Conservation (phyloP, 2,113 vertebrate species). For the Peromyscus leucopus region DNA sequence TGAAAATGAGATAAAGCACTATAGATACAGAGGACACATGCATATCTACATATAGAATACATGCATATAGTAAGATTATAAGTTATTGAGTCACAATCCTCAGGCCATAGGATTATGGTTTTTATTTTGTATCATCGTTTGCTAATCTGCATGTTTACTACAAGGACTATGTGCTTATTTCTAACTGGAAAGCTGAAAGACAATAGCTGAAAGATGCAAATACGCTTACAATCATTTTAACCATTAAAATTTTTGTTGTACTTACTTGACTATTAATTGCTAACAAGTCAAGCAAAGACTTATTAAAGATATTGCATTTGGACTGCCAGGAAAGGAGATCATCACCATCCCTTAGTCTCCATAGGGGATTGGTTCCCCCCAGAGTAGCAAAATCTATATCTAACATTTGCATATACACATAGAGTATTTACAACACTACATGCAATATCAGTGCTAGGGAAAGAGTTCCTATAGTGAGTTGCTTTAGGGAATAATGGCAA, state of each 20-base stretch:
- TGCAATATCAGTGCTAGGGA: neutral
- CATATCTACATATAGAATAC: neutral
- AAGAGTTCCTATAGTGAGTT: neutral
- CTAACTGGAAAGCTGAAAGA: neutral
- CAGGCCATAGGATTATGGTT: neutral
- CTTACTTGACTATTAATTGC: conserved; percentile 24
- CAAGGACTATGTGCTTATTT: neutral
- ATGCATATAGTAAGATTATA: conserved; percentile 27
- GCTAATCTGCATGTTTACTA: neutral
- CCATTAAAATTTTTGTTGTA: neutral
- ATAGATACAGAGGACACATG: neutral
- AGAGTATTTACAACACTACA: neutral
- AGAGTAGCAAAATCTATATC: neutral
- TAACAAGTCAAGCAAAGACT: neutral
- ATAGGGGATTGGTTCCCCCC: neutral
- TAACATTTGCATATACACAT: neutral
- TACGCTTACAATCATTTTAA: neutral
- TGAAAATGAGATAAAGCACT: neutral
- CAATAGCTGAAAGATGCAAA: neutral
- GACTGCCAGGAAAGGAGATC: neutral
- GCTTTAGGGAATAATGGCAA: neutral
- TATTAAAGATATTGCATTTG: neutral
- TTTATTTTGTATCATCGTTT: conserved; percentile 25
- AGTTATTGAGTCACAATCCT: neutral
- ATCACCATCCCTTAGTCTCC: neutral